Conservation (phyloP, 2,888 invertebrate genomes). For the Scelioninae gen. 1 region DNA sequence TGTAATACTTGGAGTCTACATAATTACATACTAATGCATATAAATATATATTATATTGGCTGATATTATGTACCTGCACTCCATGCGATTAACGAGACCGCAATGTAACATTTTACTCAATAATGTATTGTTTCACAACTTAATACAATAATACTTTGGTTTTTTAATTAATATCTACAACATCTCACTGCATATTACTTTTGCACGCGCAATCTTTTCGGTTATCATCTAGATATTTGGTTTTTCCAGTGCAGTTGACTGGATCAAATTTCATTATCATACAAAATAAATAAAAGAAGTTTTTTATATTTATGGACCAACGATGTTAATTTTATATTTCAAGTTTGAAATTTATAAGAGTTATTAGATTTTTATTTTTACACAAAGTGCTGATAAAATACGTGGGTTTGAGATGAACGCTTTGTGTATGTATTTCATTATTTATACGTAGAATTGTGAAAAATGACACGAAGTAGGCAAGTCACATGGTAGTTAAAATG, state of each 20-base stretch:
- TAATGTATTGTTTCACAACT: conserved; percentile 73
- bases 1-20: conserved; percentile 57
- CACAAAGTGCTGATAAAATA: neutral
- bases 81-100: conserved; percentile 54
- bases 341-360: neutral
- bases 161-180: conserved; percentile 74
- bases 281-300: too few species aligned
- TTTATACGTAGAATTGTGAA: conserved; percentile 41
- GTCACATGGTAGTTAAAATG: conserved; percentile 74
- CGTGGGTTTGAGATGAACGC: neutral
- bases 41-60: conserved; percentile 56
- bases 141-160: conserved; percentile 79
- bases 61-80: conserved; percentile 64
- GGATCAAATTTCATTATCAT: too few species aligned
- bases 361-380: conserved; percentile 6
- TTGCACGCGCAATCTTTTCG: conserved; percentile 10
- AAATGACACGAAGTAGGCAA: conserved; percentile 61
- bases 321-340: neutral
- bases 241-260: neutral
- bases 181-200: conserved; percentile 71
- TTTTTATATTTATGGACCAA: too few species aligned
- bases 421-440: conserved; percentile 30
- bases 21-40: conserved; percentile 66
- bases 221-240: neutral
- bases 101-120: conserved; percentile 74